Conservation (phyloP, 2,797 vertebrate species). For the Amphiprion clarkii region DNA sequence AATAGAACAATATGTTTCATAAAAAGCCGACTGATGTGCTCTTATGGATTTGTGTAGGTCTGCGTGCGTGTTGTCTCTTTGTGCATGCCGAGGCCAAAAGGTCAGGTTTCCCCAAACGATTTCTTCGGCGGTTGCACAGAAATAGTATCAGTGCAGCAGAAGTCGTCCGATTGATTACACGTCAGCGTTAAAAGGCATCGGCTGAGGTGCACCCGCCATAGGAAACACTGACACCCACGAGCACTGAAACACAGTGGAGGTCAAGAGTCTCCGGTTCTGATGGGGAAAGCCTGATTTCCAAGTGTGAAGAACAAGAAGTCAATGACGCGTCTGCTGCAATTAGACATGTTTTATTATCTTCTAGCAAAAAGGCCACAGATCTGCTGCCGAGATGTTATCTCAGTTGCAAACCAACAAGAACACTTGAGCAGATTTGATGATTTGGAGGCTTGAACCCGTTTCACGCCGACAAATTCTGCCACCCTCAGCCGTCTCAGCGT, state of each 20-base stretch:
- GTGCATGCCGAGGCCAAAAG: slow-evolving; percentile 14
- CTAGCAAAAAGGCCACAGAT: neutral
- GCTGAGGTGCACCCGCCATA: neutral
- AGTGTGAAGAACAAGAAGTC: neutral
- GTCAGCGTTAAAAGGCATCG: slow-evolving; percentile 38
- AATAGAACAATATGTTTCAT: slow-evolving; percentile 57
- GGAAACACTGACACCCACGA: slow-evolving; percentile 6
- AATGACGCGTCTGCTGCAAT: neutral
- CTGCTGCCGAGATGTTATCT: neutral
- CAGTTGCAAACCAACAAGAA: neutral
- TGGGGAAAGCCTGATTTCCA: neutral
- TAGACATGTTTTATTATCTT: neutral
- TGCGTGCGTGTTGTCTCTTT: slow-evolving; percentile 6
- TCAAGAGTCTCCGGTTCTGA: neutral
- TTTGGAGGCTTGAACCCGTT: slow-evolving; percentile 34
- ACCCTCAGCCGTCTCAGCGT: slow-evolving; percentile 49
- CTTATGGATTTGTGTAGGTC: slow-evolving; percentile 6
- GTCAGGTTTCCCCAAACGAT: slow-evolving; percentile 40
- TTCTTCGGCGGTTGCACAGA: slow-evolving; percentile 40
- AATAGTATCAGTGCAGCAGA: slow-evolving; percentile 37
- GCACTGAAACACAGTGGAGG: neutral
- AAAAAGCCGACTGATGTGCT: slow-evolving; percentile 13
- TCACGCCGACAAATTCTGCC: slow-evolving; percentile 47
- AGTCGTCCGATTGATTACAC: slow-evolving; percentile 28
- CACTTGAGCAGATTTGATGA: slow-evolving; percentile 11